phyloP scores from a whole-genome alignment of 2,113 vertebrate species.

The Dasyprocta punctata region DNA sequence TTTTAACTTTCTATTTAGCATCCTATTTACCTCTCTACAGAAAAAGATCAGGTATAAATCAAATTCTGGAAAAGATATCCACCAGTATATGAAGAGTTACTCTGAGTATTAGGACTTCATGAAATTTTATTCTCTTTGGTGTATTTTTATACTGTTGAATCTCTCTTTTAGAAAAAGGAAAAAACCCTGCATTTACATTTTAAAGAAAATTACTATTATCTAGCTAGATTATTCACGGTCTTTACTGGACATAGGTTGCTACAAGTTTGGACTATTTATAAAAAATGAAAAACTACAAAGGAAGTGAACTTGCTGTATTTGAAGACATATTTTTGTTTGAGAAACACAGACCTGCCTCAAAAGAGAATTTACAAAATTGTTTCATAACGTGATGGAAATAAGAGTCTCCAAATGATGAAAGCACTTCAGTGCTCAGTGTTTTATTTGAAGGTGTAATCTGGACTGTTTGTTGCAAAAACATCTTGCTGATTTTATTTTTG shows the following conservation, averaged over 20 bases:
- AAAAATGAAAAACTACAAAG: conserved; percentile 28
- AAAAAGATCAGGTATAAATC: not conserved
- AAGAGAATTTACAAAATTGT: conserved; percentile 43
- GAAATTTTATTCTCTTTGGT: not conserved
- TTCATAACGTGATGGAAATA: conserved; percentile 9
- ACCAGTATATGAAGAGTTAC: not conserved
- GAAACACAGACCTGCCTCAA: not conserved
- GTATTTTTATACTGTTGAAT: not conserved
- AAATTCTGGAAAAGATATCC: conserved; percentile 29
- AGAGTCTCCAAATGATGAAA: not conserved
- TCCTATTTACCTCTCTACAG: not conserved
- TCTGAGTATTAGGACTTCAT: conserved; percentile 13
- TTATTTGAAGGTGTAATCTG: conserved; percentile 41
- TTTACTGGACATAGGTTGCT: not conserved
- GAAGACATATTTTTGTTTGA: not conserved
- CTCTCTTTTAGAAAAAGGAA: conserved; percentile 35
- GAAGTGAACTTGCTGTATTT: not conserved
- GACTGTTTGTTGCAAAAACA: conserved; percentile 49
- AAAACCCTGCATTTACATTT: not conserved
- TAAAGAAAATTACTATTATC: not conserved
- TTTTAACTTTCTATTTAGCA: not conserved
- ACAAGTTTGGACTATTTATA: conserved; percentile 37
- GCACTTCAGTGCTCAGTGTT: not conserved
- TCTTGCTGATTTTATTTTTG: not conserved
- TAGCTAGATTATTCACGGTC: not conserved